Evolutionary conservation across 2,113 vertebrate species (phyloP).

Genomic region (Nothobranchius furzeri): DNA sequence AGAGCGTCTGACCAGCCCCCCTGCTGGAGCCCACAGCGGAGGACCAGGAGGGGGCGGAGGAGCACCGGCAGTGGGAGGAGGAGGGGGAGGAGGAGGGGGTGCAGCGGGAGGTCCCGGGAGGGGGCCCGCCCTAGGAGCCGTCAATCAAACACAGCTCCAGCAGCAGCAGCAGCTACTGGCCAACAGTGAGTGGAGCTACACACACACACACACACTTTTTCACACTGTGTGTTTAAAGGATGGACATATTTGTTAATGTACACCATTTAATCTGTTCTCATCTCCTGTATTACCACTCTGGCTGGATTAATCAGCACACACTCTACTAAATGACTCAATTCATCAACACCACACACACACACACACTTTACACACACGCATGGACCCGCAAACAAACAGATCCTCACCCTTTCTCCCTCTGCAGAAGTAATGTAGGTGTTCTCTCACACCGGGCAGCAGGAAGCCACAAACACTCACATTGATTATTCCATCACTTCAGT

Average conservation of each 20-base stretch:
- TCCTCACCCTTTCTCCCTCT: slow-evolving; percentile 47
- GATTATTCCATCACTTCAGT: slow-evolving; percentile 69
- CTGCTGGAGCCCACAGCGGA: slow-evolving; percentile 54
- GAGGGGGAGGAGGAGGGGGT: slow-evolving; percentile 23
- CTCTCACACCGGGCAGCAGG: slow-evolving; percentile 36
- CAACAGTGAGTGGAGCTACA: slow-evolving; percentile 58
- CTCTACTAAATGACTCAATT: slow-evolving; percentile 76
- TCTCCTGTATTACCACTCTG: slow-evolving; percentile 75
- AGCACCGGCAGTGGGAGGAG: slow-evolving; percentile 17
- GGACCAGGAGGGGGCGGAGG: slow-evolving; percentile 45
- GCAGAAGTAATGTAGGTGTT: slow-evolving; percentile 44
- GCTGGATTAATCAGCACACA: slow-evolving; percentile 72
- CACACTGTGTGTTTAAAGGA: slow-evolving; percentile 39
- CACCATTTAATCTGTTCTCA: slow-evolving; percentile 72
- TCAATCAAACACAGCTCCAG: slow-evolving; percentile 70
- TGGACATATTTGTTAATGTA: slow-evolving; percentile 71
- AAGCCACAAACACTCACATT: slow-evolving; percentile 69
- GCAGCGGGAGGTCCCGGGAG: slow-evolving; percentile 51
- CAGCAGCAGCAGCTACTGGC: slow-evolving; percentile 71
- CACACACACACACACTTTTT: slow-evolving; percentile 14
- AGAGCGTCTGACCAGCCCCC: slow-evolving; percentile 72
- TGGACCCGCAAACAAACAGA: slow-evolving; percentile 34
- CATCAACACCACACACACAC: slow-evolving; percentile 61
- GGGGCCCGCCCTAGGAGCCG: slow-evolving; percentile 53
- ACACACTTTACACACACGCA: slow-evolving; percentile 25